These are phyloP conservation scores for Oreochromis tanganicae DNA, from an alignment of 2,113 vertebrate species.

Conservation along the genomic window DNA sequence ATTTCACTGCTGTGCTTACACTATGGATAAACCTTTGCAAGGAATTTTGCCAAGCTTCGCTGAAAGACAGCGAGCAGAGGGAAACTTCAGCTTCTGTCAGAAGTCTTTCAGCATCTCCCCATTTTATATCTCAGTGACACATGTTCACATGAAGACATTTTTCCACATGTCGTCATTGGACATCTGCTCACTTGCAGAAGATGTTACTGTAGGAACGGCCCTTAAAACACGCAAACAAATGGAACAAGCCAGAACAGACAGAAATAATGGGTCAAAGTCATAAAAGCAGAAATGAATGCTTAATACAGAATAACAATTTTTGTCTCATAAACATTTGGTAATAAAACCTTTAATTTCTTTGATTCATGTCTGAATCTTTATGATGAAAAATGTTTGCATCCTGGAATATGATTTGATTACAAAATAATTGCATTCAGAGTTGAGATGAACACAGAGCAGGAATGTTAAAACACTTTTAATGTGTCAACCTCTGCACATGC, in stretches of 20 bases:
- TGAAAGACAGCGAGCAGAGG: background rate
- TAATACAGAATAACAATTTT: background rate
- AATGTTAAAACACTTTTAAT: background rate
- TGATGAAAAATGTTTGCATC: background rate
- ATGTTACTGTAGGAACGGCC: background rate
- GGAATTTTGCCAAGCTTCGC: background rate
- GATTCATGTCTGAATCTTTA: background rate
- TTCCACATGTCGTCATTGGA: constrained; percentile 43
- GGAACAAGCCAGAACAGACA: background rate
- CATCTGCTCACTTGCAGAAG: constrained; percentile 22
- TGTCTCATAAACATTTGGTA: background rate
- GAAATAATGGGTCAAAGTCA: background rate
- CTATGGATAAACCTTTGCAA: background rate
- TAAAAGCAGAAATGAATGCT: background rate
- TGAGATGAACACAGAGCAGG: background rate
- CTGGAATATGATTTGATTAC: background rate
- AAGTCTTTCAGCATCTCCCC: background rate
- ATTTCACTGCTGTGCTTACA: background rate
- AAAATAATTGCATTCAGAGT: background rate
- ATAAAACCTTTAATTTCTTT: background rate
- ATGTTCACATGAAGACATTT: constrained; percentile 35
- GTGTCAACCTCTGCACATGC: background rate
- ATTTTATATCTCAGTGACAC: constrained; percentile 25
- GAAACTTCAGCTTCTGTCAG: background rate
- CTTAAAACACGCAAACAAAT: background rate